phyloP scores from a whole-genome alignment of 2,797 vertebrate genomes.

The Pipistrellus pipistrellus region DNA sequence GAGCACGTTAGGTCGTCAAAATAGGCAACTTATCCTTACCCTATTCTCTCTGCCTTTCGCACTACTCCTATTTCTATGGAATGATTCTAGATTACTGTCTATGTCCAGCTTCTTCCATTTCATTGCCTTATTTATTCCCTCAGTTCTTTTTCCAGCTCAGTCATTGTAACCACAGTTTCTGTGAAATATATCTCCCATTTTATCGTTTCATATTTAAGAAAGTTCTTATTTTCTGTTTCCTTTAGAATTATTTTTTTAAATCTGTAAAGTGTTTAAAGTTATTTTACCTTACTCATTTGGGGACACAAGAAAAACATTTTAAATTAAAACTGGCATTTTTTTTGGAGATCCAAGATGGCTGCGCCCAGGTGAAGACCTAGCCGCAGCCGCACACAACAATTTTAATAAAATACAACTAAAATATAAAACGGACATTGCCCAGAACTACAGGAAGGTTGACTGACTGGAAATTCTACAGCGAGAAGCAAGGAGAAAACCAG shows the following conservation, averaged over 20 bases:
- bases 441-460: too few species aligned
- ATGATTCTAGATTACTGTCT: not conserved
- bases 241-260: constrained; percentile 55
- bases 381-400: too few species aligned
- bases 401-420: too few species aligned
- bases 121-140: not conserved
- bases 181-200: constrained; percentile 28
- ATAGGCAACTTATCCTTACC: not conserved
- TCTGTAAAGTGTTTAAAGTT: constrained; percentile 61
- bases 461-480: too few species aligned
- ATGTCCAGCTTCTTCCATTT: not conserved
- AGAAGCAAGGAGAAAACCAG: too few species aligned
- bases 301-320: constrained; percentile 61
- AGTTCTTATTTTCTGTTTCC: constrained; percentile 31
- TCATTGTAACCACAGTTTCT: constrained; percentile 28
- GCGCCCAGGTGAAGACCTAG: too few species aligned
- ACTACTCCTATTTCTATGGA: not conserved
- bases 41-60: constrained; percentile 21
- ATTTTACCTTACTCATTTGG: constrained; percentile 53
- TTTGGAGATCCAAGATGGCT: too few species aligned
- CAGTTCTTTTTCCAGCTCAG: not conserved
- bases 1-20: constrained; percentile 19
- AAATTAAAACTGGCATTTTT: constrained; percentile 61
- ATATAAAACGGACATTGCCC: too few species aligned
- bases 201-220: constrained; percentile 44